phyloP scores from a whole-genome alignment of 2,797 vertebrate genomes.

The Eulemur albifrons region DNA sequence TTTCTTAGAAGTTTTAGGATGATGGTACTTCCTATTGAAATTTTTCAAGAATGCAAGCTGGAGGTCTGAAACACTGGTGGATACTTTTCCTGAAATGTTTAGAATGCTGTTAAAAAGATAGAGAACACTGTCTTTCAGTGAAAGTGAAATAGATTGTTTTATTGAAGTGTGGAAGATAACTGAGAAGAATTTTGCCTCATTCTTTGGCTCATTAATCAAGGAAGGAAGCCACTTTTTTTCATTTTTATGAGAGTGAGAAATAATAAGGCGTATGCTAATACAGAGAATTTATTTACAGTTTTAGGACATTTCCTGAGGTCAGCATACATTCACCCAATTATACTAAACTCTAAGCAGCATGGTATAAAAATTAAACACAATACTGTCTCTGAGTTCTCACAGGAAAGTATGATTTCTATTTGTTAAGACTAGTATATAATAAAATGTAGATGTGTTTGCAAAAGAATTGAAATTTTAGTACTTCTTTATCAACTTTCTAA shows the following conservation, averaged over 20 bases:
- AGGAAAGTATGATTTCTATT: constrained; percentile 36
- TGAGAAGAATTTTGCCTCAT: background rate
- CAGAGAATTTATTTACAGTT: background rate
- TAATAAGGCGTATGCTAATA: background rate
- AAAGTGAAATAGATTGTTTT: constrained; percentile 32
- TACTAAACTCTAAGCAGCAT: background rate
- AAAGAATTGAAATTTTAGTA: background rate
- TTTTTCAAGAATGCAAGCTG: background rate
- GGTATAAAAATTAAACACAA: background rate
- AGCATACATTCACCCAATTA: background rate
- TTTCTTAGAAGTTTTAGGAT: constrained; percentile 22
- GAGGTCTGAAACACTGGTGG: background rate
- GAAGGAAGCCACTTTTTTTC: background rate
- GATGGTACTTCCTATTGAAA: background rate
- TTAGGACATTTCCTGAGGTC: background rate
- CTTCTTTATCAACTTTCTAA: background rate
- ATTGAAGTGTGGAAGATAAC: background rate
- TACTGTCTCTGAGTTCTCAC: background rate
- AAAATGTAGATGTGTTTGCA: background rate
- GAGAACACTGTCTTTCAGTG: background rate
- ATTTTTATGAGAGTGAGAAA: background rate
- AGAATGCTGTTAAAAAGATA: background rate
- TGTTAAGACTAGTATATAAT: background rate
- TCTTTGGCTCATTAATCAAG: background rate
- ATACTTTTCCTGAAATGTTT: constrained; percentile 18